A percentile compares a stretch with the other conserved stretches of the same genome.
phyloP scores from a whole-genome alignment of 2,797 vertebrate species.

The Sebastiscus tertius region DNA sequence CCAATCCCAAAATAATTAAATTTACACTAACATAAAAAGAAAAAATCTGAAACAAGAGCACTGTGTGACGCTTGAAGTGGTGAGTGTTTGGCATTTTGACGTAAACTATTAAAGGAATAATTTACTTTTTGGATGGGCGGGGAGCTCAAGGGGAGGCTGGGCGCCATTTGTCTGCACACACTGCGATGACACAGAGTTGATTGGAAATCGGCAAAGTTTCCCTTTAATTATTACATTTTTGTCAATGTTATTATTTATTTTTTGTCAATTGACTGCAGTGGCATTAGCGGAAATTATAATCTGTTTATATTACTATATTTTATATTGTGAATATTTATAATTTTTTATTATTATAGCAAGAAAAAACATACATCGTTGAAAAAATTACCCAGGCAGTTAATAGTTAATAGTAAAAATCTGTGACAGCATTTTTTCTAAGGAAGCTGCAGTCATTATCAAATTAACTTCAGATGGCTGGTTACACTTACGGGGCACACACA shows the following conservation, averaged over 20 bases:
- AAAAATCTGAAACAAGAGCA: not conserved
- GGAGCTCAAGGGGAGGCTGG: not conserved
- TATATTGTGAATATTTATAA: not conserved
- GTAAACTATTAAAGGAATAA: not conserved
- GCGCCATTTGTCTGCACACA: not conserved
- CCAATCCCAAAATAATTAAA: not conserved
- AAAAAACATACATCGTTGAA: not conserved
- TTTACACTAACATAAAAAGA: not conserved
- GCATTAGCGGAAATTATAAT: not conserved
- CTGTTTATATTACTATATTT: not conserved
- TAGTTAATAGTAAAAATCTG: not conserved
- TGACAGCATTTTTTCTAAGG: not conserved
- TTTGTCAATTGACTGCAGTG: not conserved
- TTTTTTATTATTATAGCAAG: not conserved
- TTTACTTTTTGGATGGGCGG: not conserved
- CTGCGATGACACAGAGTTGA: not conserved
- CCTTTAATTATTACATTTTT: not conserved
- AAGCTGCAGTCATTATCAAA: slow-evolving; percentile 9
- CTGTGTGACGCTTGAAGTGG: not conserved
- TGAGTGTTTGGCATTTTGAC: not conserved
- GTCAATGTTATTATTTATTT: not conserved
- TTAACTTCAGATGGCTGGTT: slow-evolving; percentile 30
- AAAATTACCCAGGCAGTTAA: not conserved
- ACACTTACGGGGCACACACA: slow-evolving; percentile 15
- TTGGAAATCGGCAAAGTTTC: not conserved